Percentiles rank a stretch among this genome's conserved stretches.
These are phyloP conservation scores for Stichodactyla mertensii DNA, from an alignment of 64 coral and sea anemone genomes.

Conservation along the genomic window DNA sequence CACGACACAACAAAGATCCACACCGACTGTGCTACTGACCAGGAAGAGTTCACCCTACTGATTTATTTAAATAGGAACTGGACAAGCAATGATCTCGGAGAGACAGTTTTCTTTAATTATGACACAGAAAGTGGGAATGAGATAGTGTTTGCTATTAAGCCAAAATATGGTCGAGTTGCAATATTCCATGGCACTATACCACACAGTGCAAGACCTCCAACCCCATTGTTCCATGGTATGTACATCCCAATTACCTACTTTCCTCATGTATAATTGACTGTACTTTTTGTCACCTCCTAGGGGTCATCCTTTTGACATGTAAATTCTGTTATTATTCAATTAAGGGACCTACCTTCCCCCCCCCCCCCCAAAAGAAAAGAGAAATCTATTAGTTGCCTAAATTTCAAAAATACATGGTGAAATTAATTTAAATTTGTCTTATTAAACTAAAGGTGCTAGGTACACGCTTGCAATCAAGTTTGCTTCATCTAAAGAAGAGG, in stretches of 20 bases:
- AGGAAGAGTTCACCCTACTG: slow-evolving; percentile 72
- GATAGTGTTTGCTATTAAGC: slow-evolving; percentile 74
- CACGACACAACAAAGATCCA: slow-evolving; percentile 68
- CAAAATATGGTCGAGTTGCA: slow-evolving; percentile 68
- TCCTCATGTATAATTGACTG: not conserved
- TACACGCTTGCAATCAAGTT: slow-evolving; percentile 74
- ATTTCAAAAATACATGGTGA: not conserved
- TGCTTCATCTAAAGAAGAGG: slow-evolving; percentile 52
- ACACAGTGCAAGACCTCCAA: slow-evolving; percentile 70
- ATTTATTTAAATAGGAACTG: slow-evolving; percentile 77
- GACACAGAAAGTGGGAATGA: slow-evolving; percentile 2
- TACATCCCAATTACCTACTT: not conserved
- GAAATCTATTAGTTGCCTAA: not conserved
- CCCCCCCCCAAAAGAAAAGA: not conserved
- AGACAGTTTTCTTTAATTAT: slow-evolving; percentile 76
- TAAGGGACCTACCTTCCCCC: not conserved
- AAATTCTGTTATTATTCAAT: no score
- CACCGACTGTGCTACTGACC: slow-evolving; percentile 26
- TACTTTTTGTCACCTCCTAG: not conserved
- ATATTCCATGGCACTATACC: slow-evolving; percentile 81
- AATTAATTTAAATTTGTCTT: not conserved
- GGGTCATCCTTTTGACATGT: no score
- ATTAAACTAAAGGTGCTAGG: slow-evolving; percentile 44
- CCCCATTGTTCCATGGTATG: slow-evolving; percentile 46
- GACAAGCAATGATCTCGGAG: slow-evolving; percentile 74